These are phyloP conservation scores for Ceriagrion tenellum DNA, from an alignment of 2,888 invertebrate species.

Conservation along the genomic window DNA sequence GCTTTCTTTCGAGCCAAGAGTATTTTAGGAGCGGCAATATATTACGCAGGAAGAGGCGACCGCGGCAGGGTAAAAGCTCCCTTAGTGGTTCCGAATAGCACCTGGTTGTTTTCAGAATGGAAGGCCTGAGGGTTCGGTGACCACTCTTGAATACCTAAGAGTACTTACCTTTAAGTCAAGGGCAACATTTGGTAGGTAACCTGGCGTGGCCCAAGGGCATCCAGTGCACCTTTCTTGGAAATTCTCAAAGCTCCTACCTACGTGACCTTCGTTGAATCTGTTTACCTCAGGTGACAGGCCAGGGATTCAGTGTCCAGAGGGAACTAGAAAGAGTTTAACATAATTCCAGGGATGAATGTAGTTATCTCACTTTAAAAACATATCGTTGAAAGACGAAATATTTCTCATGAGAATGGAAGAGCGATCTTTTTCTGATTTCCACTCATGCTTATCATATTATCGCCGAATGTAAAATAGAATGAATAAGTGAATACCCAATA, in stretches of 20 bases:
- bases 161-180: constrained; percentile 8
- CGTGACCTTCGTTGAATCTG: background rate
- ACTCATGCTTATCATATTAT: too few species aligned
- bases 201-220: constrained; percentile 11
- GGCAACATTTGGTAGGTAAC: constrained; percentile 44
- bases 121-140: constrained; percentile 37
- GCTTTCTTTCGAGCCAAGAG: constrained; percentile 38
- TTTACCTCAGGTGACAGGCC: background rate
- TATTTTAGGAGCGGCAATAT: constrained; percentile 59
- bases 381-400: too few species aligned
- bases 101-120: constrained; percentile 62
- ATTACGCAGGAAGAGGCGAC: constrained; percentile 17
- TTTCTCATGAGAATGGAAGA: too few species aligned
- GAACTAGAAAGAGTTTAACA: too few species aligned
- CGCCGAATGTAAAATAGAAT: too few species aligned
- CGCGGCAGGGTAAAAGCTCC: constrained; percentile 1
- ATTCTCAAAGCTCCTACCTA: background rate
- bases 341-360: too few species aligned
- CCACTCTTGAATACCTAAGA: constrained; percentile 53
- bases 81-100: constrained; percentile 50
- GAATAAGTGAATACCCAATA: too few species aligned
- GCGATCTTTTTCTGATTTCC: too few species aligned
- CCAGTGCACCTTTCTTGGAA: background rate
- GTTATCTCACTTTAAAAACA: too few species aligned
- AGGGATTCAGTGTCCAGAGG: too few species aligned